phyloP scores from a whole-genome alignment of 2,888 invertebrate species.

The Euzetes globulus region DNA sequence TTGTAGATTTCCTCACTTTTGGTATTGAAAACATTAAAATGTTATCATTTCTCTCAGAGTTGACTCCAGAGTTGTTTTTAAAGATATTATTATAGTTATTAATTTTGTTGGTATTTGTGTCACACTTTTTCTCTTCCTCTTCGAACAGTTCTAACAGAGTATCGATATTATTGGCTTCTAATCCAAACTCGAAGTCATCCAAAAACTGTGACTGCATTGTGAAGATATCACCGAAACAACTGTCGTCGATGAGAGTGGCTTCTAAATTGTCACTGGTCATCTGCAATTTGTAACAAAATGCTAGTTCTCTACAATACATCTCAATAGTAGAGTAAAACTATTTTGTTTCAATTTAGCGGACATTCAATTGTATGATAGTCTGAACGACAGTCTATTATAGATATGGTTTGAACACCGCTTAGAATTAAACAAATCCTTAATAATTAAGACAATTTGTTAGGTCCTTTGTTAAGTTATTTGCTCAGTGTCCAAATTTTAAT shows the following conservation, averaged over 20 bases:
- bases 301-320: constrained; percentile 7
- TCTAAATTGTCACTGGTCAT: neutral
- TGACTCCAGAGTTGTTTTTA: neutral
- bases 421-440: neutral
- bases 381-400: neutral
- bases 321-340: neutral
- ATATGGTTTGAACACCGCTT: neutral
- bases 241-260: constrained; percentile 20
- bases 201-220: constrained; percentile 22
- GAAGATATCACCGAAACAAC: constrained; percentile 1
- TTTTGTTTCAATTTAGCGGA: constrained; percentile 9
- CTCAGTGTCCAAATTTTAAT: no score
- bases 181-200: constrained; percentile 25
- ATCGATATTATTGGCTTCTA: constrained; percentile 24
- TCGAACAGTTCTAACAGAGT: constrained; percentile 9
- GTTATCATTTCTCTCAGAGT: neutral
- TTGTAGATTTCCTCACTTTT: constrained; percentile 8
- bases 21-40: neutral
- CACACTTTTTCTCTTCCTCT: neutral
- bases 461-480: no score
- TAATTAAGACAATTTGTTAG: no score
- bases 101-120: neutral
- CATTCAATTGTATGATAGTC: neutral
- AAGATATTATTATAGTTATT: neutral
- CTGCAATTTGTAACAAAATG: constrained; percentile 8